phyloP scores from a whole-genome alignment of 2,888 invertebrate species.

The Dorcus parallelipipedus region DNA sequence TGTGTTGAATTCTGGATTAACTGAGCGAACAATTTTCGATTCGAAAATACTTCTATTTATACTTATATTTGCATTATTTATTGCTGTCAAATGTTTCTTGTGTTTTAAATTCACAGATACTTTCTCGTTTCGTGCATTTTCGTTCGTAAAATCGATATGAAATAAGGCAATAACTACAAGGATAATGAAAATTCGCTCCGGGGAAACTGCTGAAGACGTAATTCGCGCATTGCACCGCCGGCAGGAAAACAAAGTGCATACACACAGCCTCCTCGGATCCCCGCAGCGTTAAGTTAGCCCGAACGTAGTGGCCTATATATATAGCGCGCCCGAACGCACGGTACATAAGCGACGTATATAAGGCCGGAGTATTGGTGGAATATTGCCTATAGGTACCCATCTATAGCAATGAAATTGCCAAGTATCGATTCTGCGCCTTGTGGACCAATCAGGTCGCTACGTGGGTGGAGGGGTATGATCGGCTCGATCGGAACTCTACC shows the following conservation, averaged over 20 bases:
- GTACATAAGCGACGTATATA: conserved; percentile 14
- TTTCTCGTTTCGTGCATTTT: no score
- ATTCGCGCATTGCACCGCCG: no score
- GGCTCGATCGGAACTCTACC: conserved; percentile 39
- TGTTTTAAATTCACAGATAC: no score
- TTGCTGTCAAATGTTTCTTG: no score
- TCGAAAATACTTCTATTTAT: no score
- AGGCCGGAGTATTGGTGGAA: conserved; percentile 43
- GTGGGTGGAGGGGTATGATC: conserved; percentile 33
- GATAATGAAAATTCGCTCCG: no score
- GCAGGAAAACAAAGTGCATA: background rate
- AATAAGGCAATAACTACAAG: no score
- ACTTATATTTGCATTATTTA: no score
- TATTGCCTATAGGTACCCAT: conserved; percentile 51
- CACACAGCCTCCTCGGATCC: background rate
- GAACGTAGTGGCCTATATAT: conserved; percentile 6
- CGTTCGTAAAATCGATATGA: no score
- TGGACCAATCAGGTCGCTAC: conserved; percentile 52
- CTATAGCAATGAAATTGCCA: conserved; percentile 52
- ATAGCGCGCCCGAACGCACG: background rate
- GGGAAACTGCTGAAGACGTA: no score
- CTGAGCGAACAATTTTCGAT: no score
- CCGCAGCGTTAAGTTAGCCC: background rate
- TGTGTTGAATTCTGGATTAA: no score
- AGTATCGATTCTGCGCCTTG: conserved; percentile 60